Conservation (phyloP, 2,888 invertebrate species). For the Nowickia ferox region DNA sequence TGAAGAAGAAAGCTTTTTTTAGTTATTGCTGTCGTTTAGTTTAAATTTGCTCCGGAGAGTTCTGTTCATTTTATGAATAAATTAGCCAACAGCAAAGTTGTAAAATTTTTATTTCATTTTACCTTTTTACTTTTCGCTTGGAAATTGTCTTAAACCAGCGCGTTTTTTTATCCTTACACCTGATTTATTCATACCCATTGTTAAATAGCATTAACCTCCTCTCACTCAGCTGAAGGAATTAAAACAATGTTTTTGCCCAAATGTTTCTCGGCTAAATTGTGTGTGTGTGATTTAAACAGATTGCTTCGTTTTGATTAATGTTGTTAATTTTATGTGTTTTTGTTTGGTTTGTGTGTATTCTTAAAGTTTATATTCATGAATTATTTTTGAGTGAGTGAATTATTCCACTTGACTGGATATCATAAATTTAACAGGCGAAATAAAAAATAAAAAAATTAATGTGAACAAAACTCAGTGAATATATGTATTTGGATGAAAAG, state of each 20-base stretch:
- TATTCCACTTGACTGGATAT: conserved; percentile 59
- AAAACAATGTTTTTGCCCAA: neutral
- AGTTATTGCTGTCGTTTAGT: neutral
- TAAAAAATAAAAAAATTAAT: conserved; percentile 22
- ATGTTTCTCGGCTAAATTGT: conserved; percentile 30
- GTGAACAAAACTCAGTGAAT: conserved; percentile 14
- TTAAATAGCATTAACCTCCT: neutral
- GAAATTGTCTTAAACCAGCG: neutral
- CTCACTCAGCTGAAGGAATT: neutral
- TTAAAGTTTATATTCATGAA: conserved; percentile 62
- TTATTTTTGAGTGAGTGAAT: conserved; percentile 62
- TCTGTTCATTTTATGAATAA: conserved; percentile 54
- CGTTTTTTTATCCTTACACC: conserved; percentile 27
- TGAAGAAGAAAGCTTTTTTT: neutral
- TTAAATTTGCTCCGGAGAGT: conserved; percentile 53
- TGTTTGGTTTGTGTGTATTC: conserved; percentile 21
- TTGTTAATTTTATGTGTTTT: conserved; percentile 9
- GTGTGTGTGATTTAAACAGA: neutral
- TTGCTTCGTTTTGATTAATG: conserved; percentile 34
- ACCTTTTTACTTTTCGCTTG: conserved; percentile 3
- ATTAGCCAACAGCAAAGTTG: conserved; percentile 34
- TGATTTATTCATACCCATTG: neutral
- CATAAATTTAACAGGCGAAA: conserved; percentile 39
- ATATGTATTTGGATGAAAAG: conserved; percentile 9
- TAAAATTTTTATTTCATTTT: conserved; percentile 18